A percentile compares a stretch with the other conserved stretches of the same genome.
Conservation (phyloP, 2,888 invertebrate species). For the Caenorhabditis wallacei region DNA sequence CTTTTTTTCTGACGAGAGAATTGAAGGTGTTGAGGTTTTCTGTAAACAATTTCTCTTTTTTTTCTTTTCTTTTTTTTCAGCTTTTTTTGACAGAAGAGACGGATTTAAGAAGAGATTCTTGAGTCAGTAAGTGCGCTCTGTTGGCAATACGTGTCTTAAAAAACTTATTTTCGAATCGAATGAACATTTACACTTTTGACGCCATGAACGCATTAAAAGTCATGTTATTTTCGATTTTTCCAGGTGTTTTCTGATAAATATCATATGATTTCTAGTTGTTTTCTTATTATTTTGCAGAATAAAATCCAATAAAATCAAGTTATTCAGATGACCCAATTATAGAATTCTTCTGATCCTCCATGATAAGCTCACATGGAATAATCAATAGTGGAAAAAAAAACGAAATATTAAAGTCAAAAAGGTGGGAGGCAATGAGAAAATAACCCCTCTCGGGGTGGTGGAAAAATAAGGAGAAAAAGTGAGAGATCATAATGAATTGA, state of each 20-base stretch:
- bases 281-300: no score
- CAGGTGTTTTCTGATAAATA: background rate
- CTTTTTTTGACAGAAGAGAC: background rate
- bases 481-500: constrained; percentile 6
- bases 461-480: background rate
- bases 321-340: no score
- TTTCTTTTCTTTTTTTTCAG: background rate
- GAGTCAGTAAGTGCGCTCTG: background rate
- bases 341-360: no score
- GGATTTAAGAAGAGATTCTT: background rate
- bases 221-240: no score
- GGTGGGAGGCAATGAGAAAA: constrained; percentile 33
- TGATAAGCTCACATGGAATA: background rate
- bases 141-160: background rate
- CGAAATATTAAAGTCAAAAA: background rate
- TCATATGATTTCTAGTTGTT: background rate
- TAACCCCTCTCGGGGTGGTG: background rate
- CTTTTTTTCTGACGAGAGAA: background rate
- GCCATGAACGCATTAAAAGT: no score
- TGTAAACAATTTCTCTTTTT: constrained; percentile 13
- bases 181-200: no score
- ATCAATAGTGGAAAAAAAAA: background rate
- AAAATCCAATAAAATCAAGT: no score
- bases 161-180: no score
- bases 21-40: background rate